Conservation (phyloP, 2,113 vertebrate species). For the Sinocyclocheilus maitianheensis region DNA sequence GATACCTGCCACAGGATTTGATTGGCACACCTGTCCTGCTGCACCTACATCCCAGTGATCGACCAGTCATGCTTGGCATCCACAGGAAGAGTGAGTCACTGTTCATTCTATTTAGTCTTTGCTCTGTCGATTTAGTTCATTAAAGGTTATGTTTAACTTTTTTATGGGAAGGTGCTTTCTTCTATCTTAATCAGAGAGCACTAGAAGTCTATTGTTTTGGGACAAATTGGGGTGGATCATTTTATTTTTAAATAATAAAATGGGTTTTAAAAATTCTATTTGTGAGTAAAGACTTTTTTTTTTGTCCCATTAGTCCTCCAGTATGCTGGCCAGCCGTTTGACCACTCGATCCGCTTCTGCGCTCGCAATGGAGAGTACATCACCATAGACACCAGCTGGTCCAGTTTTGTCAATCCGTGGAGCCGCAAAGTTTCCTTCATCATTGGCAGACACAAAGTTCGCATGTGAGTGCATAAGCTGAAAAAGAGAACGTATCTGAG, state of each 20-base stretch:
- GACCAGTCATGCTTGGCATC: conserved; percentile 87
- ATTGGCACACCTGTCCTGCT: conserved; percentile 85
- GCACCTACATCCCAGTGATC: conserved; percentile 89
- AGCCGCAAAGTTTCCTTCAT: conserved; percentile 93
- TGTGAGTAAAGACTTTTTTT: not conserved
- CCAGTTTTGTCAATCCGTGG: conserved; percentile 96
- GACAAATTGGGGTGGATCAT: no score
- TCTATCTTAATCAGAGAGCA: not conserved
- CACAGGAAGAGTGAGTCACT: conserved; percentile 88
- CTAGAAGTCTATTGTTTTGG: not conserved
- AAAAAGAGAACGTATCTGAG: no score
- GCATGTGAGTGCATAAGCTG: conserved; percentile 81
- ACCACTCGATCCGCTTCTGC: conserved; percentile 91
- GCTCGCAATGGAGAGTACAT: conserved; percentile 90
- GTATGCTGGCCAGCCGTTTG: conserved; percentile 89
- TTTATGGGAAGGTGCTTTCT: not conserved
- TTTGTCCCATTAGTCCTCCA: conserved; percentile 80
- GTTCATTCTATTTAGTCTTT: not conserved
- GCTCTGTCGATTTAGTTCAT: not conserved
- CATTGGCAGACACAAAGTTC: conserved; percentile 94
- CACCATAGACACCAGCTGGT: conserved; percentile 95
- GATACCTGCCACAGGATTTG: conserved; percentile 93
- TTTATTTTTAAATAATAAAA: no score
- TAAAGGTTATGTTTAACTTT: not conserved
- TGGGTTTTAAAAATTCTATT: no score